phyloP scores from a whole-genome alignment of 1,140 invertebrate genomes.

The Camponotus floridanus region DNA sequence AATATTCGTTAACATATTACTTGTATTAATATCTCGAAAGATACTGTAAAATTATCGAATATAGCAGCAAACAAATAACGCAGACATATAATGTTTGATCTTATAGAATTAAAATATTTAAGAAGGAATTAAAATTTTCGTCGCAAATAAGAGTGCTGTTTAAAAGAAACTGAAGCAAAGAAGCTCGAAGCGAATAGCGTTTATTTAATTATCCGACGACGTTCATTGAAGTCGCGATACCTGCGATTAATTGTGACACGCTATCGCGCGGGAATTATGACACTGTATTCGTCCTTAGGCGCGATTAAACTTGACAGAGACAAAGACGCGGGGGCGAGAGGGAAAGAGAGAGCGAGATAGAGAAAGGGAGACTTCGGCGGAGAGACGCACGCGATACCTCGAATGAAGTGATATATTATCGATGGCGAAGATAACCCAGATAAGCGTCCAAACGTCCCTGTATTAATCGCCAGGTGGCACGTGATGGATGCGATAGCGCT shows the following conservation, averaged over 20 bases:
- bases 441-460: constrained; percentile 79
- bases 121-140: background rate
- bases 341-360: background rate
- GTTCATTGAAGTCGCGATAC: constrained; percentile 43
- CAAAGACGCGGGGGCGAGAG: constrained; percentile 18
- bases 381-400: constrained; percentile 56
- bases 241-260: constrained; percentile 54
- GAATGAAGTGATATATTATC: constrained; percentile 73
- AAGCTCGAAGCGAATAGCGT: background rate
- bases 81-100: background rate
- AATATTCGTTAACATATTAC: background rate
- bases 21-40: background rate
- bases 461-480: constrained; percentile 80
- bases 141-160: background rate
- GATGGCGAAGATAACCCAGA: constrained; percentile 79
- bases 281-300: constrained; percentile 57
- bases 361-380: background rate
- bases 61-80: background rate
- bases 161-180: background rate
- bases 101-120: no score
- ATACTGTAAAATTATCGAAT: background rate
- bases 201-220: constrained; percentile 47
- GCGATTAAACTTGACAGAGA: constrained; percentile 60
- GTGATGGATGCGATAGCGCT: constrained; percentile 81
- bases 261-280: constrained; percentile 47